Evolutionary conservation across 2,888 invertebrate genomes (phyloP), one percentile per base, ranked within the genome.

Genomic region (Tridacna gigas): DNA sequence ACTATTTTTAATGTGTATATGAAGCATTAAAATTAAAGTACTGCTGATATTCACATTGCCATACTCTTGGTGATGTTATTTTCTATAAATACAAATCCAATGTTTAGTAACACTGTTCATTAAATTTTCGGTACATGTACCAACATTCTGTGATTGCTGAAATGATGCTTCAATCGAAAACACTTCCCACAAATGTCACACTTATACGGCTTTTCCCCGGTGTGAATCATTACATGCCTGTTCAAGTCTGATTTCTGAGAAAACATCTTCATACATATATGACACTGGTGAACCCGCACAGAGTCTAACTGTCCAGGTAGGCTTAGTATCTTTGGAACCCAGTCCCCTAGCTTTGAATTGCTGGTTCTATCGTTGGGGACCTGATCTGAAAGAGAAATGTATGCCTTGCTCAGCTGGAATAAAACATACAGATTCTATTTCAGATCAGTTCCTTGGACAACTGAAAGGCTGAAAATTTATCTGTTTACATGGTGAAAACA

Each of bases 101-200:
- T 37, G 37, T 4, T 4, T 4, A 37, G 3, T 26, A 1, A 25
- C 15, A 18, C n/a, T 20, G n/a, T 56, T 18, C 18, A 20, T 9
- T 5, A 20, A 4, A 20, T 20, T 5, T 18, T 9, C 3, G 18
- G n/a, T n/a, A n/a, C 20, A 45, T 69, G 69, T 20, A 69, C 69
- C 15, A 69, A 4, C 9, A 20, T 47, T 47, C n/a, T 69, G 12
- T 69, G 69, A 28, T 28, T 69, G 47, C 9, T 28, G 12, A 69
- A n/a, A n/a, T 69, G 69, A 7, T 69, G 69, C 45, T 69, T 69
- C 15, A 69, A 47, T 47, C 69, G 12, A n/a, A 69, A 69, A n/a
- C n/a, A 22, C 56, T 74, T 74, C 26, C 60, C 74, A 56, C 74
- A 74, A 15, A 74, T 56, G 56, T 74, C 74, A 74, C 60, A 74